phyloP scores from a whole-genome alignment of 35 echinoderm and acorn worm genomes.

The Stichopus chloronotus region DNA sequence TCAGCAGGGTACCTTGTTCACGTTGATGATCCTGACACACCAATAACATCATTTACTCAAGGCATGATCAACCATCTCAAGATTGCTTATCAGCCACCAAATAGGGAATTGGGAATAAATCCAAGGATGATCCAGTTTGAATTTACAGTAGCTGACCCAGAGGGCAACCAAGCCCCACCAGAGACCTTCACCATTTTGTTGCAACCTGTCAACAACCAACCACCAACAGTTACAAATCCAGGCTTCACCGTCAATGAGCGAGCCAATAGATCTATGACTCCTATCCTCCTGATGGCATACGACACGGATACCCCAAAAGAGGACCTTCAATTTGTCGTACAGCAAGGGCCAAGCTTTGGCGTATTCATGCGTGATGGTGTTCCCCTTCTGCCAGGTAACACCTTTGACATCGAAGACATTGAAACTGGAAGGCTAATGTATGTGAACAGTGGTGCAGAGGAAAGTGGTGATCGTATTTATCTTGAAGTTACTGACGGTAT shows the following conservation, averaged over 20 bases:
- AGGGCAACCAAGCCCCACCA: slow-evolving; percentile 79
- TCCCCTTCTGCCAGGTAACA: slow-evolving; percentile 72
- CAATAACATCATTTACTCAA: slow-evolving; percentile 80
- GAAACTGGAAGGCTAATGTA: slow-evolving; percentile 66
- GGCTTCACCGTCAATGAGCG: slow-evolving; percentile 82
- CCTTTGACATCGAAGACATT: slow-evolving; percentile 81
- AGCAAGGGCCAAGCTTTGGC: slow-evolving; percentile 61
- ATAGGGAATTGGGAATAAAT: slow-evolving; percentile 88
- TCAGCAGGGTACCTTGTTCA: slow-evolving; percentile 84
- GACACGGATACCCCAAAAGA: slow-evolving; percentile 78
- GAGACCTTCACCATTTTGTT: slow-evolving; percentile 78
- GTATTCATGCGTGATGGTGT: slow-evolving; percentile 49
- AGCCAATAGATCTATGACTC: slow-evolving; percentile 56
- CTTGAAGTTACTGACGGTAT: slow-evolving; percentile 93
- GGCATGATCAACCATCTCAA: slow-evolving; percentile 92
- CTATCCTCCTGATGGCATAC: slow-evolving; percentile 76
- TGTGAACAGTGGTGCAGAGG: slow-evolving; percentile 86
- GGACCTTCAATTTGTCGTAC: slow-evolving; percentile 66
- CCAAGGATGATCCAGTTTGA: slow-evolving; percentile 80
- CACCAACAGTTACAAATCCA: slow-evolving; percentile 89
- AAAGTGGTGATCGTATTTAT: slow-evolving; percentile 64
- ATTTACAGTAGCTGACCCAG: slow-evolving; percentile 82
- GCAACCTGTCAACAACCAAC: slow-evolving; percentile 91
- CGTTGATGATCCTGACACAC: slow-evolving; percentile 75
- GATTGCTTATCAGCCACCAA: slow-evolving; percentile 92